phyloP scores from a whole-genome alignment of 2,113 vertebrate genomes.

The Oreocharis arfaki region DNA sequence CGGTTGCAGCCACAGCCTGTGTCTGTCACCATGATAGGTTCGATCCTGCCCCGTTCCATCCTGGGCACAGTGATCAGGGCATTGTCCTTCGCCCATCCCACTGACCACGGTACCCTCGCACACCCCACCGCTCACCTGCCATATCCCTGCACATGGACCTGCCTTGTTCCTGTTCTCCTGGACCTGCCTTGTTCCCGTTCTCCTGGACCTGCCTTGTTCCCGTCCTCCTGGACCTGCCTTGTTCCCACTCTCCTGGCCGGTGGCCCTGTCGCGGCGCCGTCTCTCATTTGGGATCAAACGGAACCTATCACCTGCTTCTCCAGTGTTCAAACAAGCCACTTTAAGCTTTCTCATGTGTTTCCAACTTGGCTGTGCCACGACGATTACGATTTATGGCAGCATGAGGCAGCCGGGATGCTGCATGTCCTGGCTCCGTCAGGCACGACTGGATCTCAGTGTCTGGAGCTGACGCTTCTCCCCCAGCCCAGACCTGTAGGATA shows the following conservation, averaged over 20 bases:
- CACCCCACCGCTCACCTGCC: rapidly evolving
- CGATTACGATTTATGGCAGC: rapidly evolving
- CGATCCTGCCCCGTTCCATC: rapidly evolving
- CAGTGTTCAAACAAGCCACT: background rate
- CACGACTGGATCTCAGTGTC: rapidly evolving
- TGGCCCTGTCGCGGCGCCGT: rapidly evolving
- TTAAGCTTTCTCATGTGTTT: background rate
- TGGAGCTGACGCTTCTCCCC: background rate
- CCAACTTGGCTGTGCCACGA: background rate
- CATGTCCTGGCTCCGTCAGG: rapidly evolving
- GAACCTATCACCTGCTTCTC: background rate
- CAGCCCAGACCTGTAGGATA: rapidly evolving
- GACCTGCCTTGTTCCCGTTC: background rate
- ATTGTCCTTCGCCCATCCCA: rapidly evolving
- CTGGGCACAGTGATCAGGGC: background rate
- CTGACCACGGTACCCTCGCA: rapidly evolving
- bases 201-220: rapidly evolving
- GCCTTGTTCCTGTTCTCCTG: background rate
- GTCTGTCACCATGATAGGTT: rapidly evolving
- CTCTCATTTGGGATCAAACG: rapidly evolving
- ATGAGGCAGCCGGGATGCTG: background rate
- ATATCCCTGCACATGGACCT: rapidly evolving
- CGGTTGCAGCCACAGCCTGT: rapidly evolving
- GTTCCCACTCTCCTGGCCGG: rapidly evolving
- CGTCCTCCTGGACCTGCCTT: rapidly evolving